phyloP scores from a whole-genome alignment of 2,113 vertebrate species.

The Rhombomys opimus region DNA sequence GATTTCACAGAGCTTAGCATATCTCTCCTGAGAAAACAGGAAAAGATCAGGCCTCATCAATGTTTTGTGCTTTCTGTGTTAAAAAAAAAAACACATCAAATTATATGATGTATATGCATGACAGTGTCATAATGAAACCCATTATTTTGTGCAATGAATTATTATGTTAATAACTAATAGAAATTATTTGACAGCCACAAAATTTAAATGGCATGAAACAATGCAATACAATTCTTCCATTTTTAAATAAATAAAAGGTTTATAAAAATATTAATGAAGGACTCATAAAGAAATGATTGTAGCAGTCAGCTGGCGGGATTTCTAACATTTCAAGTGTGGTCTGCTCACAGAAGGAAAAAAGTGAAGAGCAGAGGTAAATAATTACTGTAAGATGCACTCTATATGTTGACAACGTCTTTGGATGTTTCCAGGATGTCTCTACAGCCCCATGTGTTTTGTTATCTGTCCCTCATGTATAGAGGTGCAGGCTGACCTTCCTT shows the following conservation, averaged over 20 bases:
- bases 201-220: background rate
- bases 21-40: background rate
- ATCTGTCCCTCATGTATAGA: background rate
- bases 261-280: background rate
- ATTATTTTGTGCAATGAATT: background rate
- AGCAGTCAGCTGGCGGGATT: background rate
- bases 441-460: background rate
- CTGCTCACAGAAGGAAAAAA: background rate
- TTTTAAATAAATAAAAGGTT: slow-evolving; percentile 34
- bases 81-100: background rate
- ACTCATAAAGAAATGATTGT: slow-evolving; percentile 30
- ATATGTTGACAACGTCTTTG: background rate
- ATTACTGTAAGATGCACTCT: background rate
- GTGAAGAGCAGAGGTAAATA: background rate
- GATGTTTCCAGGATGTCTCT: background rate
- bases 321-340: slow-evolving; percentile 17
- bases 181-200: background rate
- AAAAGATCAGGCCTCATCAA: background rate
- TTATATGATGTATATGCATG: background rate
- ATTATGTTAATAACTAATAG: background rate
- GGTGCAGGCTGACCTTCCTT: background rate
- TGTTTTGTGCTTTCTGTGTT: slow-evolving; percentile 21
- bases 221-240: background rate
- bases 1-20: background rate
- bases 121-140: background rate